Base-by-base conservation (phyloP, 2,888 invertebrate species). In the Cantharis nigra region DNA sequence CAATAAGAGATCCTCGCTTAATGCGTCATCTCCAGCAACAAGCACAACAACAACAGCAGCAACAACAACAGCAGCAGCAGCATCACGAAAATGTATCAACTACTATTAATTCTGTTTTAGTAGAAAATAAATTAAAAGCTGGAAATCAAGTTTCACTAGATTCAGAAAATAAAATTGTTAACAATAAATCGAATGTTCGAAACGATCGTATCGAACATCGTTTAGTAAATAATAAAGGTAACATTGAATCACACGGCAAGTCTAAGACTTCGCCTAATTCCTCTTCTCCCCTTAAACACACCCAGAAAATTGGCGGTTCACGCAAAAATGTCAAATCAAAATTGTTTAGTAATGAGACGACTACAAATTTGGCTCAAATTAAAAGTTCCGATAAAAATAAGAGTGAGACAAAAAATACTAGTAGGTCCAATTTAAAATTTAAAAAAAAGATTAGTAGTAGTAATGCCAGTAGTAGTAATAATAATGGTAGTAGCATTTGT, bases 161-260 rank as follows among this genome's bases (percentile, higher is more conserved):
- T 82, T 85, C 85, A 82, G 83, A 83, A 85, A 88, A 88, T 88
- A 88, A 88, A 87, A 84, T 85, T 87, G 85, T 86, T 86, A 84
- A 84, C 82, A 88, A 85, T 88, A 89, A 89, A 87, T 83, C 82
- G 84, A 85, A 85, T 85, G 85, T 85, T 84, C 85, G 86, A 85
- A 86, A 86, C 82, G 84, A 83, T 85, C 87, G 86, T 83, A 86
- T 85, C 84, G 88, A 89, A 83, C 86, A 88, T 84, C 88, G 88
- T 84, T 87, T 87, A 84, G 82, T 87, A 82, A 85, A 84, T 84
- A 87, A 85, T 86, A 87, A 87, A 85, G 85, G 85, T 84, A 85
- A 85, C 80, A 83, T 79, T 77, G 77, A 79, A 71, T 76, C 79
- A 74, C 82, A 80, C 69, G 78, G 80, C 78, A 82, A 82, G 77